Evolutionary conservation across 2,797 vertebrate genomes (phyloP).

Genomic region (Rhynchonycteris naso): DNA sequence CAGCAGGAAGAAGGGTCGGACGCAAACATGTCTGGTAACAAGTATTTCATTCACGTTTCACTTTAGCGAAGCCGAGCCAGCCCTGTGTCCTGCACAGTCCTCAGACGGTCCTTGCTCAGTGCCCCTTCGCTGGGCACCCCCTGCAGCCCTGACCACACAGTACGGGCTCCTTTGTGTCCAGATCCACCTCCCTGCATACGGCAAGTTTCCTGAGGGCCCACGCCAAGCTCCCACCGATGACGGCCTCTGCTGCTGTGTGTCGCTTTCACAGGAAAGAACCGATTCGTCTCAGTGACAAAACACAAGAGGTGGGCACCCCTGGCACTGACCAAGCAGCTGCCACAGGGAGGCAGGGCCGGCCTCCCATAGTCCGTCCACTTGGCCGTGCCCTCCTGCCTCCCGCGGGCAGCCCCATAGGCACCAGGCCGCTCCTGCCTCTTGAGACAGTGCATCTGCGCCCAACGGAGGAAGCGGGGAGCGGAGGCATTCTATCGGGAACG

Average conservation of each 20-base stretch:
- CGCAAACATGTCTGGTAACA: too few species aligned
- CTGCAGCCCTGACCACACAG: accelerated
- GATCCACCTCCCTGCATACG: neutral
- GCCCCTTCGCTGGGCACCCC: too few species aligned
- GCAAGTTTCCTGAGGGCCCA: neutral
- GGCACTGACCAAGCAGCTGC: accelerated
- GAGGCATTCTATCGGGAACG: accelerated
- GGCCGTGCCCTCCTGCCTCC: too few species aligned
- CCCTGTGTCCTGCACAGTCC: accelerated
- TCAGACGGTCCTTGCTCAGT: neutral
- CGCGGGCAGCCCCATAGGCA: too few species aligned
- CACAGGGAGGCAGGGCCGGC: accelerated
- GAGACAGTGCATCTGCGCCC: neutral
- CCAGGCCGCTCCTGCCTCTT: too few species aligned
- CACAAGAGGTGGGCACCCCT: too few species aligned
- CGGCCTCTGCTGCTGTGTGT: neutral
- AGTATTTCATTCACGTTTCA: too few species aligned
- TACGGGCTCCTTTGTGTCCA: neutral
- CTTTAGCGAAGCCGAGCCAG: neutral
- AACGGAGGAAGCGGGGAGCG: neutral
- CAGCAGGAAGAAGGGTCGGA: neutral
- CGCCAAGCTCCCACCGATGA: neutral
- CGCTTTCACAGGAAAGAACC: neutral
- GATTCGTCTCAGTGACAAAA: neutral
- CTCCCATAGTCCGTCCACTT: neutral